Evolutionary conservation across 1,140 invertebrate genomes (phyloP).

Genomic region (Cyphomyrmex costatus): DNA sequence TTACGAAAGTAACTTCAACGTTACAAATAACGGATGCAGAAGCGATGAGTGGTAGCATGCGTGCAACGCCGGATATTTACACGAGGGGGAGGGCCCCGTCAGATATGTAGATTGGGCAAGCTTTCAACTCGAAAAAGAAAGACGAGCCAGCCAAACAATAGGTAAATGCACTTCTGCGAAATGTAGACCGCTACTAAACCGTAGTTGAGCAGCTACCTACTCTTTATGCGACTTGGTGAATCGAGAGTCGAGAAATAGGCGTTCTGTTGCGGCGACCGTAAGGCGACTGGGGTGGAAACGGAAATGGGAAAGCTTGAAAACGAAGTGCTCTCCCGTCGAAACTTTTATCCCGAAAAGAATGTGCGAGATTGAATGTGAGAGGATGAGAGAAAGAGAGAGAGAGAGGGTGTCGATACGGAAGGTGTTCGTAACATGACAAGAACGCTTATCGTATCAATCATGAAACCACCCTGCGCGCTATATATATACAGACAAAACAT

Average conservation of each 20-base stretch:
- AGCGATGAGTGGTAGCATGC: background rate
- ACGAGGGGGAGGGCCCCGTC: background rate
- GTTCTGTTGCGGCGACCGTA: conserved; percentile 53
- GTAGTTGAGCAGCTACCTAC: conserved; percentile 52
- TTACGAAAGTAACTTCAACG: conserved; percentile 2
- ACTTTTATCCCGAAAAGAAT: conserved; percentile 68
- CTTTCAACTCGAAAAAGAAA: conserved; percentile 69
- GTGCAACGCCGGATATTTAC: conserved; percentile 60
- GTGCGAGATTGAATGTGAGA: conserved; percentile 38
- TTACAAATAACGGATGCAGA: conserved; percentile 18
- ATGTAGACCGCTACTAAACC: conserved; percentile 66
- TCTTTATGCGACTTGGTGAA: conserved; percentile 65
- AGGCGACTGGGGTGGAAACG: conserved; percentile 47
- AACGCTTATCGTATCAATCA: conserved; percentile 57
- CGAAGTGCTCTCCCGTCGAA: conserved; percentile 65
- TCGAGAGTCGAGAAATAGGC: conserved; percentile 67
- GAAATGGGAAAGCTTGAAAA: conserved; percentile 73
- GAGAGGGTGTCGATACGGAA: conserved; percentile 14
- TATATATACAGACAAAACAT: background rate
- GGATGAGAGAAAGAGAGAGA: conserved; percentile 10
- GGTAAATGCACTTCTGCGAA: conserved; percentile 72
- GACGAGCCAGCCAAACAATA: conserved; percentile 70
- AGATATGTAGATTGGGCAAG: conserved; percentile 65
- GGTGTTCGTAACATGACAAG: conserved; percentile 56
- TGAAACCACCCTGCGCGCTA: background rate